These are phyloP conservation scores for Phylloscopus whistleri DNA, from an alignment of 2,113 vertebrate species.

Conservation along the genomic window DNA sequence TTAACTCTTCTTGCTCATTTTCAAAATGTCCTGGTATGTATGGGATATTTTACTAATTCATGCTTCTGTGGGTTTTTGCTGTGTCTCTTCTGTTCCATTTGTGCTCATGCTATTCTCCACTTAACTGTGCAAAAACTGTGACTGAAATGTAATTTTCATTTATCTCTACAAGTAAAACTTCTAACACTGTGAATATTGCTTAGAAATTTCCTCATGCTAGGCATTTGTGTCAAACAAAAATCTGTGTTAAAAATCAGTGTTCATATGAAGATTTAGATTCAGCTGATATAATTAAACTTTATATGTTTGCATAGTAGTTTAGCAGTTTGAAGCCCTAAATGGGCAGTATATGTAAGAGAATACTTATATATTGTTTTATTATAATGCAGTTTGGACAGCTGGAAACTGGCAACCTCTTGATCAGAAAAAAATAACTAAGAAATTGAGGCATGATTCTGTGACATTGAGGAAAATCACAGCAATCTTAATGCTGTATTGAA, in stretches of 20 bases:
- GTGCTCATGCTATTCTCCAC: neutral
- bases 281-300: neutral
- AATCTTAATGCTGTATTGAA: neutral
- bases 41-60: neutral
- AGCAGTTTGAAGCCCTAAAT: neutral
- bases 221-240: neutral
- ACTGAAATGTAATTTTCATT: neutral
- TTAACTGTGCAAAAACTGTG: neutral
- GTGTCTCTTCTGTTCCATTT: neutral
- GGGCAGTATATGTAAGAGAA: neutral
- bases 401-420: neutral
- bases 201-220: neutral
- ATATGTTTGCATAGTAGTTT: neutral
- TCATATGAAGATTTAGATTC: neutral
- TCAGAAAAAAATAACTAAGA: neutral
- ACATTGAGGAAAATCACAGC: neutral
- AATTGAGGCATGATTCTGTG: neutral
- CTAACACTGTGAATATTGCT: neutral
- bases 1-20: neutral
- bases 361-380: neutral
- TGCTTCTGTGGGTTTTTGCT: neutral
- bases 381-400: neutral
- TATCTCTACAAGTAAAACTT: neutral
- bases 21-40: neutral
- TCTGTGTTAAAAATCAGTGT: neutral